phyloP scores from a whole-genome alignment of 2,113 vertebrate species.

The Tetraodon nigroviridis region DNA sequence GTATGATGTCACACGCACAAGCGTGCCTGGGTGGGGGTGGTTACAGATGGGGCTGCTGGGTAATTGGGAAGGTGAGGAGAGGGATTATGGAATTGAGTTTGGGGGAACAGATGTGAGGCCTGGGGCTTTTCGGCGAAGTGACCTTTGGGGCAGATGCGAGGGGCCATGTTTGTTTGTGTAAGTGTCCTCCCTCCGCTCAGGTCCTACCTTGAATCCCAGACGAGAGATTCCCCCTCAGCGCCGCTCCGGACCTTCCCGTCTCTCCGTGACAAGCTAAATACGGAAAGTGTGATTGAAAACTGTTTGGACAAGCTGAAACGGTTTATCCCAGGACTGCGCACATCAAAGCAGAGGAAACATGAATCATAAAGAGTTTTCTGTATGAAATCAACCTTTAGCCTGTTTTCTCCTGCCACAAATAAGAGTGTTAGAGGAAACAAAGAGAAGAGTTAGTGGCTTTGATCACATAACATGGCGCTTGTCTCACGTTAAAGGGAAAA shows the following conservation, averaged over 20 bases:
- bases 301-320: conserved; percentile 71
- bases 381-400: conserved; percentile 51
- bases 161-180: conserved; percentile 33
- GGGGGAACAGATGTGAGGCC: conserved; percentile 45
- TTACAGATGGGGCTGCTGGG: conserved; percentile 21
- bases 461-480: conserved; percentile 33
- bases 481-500: conserved; percentile 17
- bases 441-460: conserved; percentile 32
- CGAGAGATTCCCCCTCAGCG: conserved; percentile 32
- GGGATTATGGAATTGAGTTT: conserved; percentile 20
- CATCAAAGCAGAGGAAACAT: conserved; percentile 68
- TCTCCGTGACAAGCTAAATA: conserved; percentile 60
- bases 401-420: conserved; percentile 50
- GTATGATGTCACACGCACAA: conserved; percentile 58
- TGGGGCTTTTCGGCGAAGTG: conserved; percentile 35
- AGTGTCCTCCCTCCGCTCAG: conserved; percentile 19
- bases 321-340: conserved; percentile 60
- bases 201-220: conserved; percentile 39
- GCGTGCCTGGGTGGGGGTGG: conserved; percentile 6
- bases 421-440: conserved; percentile 52
- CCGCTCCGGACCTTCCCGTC: conserved; percentile 24
- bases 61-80: conserved; percentile 41
- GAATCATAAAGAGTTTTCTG: conserved; percentile 64
- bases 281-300: conserved; percentile 71
- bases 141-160: conserved; percentile 51